A percentile compares a stretch with the other conserved stretches of the same genome.
Evolutionary conservation across 2,797 vertebrate genomes (phyloP).

Genomic region (Ceryle rudis): DNA sequence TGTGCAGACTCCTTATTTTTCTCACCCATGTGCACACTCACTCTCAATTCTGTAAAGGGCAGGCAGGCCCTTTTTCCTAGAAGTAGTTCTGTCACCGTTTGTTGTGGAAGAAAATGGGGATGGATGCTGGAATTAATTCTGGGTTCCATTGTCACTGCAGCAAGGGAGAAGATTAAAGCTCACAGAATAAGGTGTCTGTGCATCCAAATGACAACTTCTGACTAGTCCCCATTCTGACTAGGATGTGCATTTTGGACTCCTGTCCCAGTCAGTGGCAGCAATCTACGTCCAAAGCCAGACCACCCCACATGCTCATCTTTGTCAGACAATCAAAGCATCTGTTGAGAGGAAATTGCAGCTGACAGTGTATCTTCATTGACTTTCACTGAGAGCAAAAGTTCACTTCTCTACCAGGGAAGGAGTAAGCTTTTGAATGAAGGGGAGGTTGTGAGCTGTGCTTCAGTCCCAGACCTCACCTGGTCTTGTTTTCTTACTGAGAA

Average conservation of each 20-base stretch:
- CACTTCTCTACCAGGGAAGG: neutral
- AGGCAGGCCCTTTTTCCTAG: neutral
- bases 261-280: neutral
- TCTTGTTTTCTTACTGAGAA: neutral
- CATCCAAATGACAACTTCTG: neutral
- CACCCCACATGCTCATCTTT: neutral
- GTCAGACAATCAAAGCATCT: neutral
- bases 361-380: neutral
- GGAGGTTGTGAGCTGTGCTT: neutral
- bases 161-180: neutral
- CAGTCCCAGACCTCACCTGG: neutral
- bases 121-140: neutral
- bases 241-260: neutral
- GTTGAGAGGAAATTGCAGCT: neutral
- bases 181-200: neutral
- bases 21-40: rapidly evolving
- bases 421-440: neutral
- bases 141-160: neutral
- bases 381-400: neutral
- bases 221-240: neutral
- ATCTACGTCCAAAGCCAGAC: neutral
- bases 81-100: neutral
- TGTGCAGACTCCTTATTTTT: neutral
- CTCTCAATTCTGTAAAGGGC: neutral
- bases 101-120: neutral